Base-by-base conservation (phyloP, 2,113 vertebrate species). In the Otus sunia region DNA sequence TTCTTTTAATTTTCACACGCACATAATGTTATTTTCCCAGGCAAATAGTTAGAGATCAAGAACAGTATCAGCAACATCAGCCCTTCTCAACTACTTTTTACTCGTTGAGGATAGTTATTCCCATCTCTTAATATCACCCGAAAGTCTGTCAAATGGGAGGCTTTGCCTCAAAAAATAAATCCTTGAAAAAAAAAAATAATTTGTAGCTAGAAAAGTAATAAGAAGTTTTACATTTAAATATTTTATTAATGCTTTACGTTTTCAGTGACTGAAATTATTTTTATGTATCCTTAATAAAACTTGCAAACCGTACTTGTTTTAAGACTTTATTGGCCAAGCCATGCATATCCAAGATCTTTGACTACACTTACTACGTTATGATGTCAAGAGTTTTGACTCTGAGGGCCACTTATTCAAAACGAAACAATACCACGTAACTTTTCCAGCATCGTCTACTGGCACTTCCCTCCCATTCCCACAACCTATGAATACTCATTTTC, bases 311-410 rank as follows among this genome's bases (percentile, higher is more conserved):
- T 69, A 56, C 22, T 69, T 77, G 2, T 36, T 64, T 88, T 36
- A 76, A 73, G 53, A 62, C 11, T 45, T 71, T 27, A 29, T 37
- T 4, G 1, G 3, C 10, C 17, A 75, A 49, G 2, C 1, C 12
- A 50, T 26, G 1, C 3, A n/a, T 59, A 63, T 63, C 55, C 15
- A 67, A 45, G 52, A 34, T 36, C 30, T 90, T 58, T 68, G 50
- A 45, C 34, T 59, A n/a, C 0, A 0, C 8, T 63, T 74, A 36
- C 14, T n/a, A 43, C 1, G 0, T 13, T 50, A n/a, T 36, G 7
- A 32, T 50, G 15, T 39, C 59, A 78, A 34, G 19, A 53, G 6
- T 78, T 76, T 84, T 85, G 11, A 41, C 8, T 29, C 13, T 45
- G 7, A 63, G 9, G 10, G 4, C 4, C 34, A 47, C 32, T 58